Evolutionary conservation across 2,888 invertebrate genomes (phyloP).

Genomic region (Epistrophe grossulariae): DNA sequence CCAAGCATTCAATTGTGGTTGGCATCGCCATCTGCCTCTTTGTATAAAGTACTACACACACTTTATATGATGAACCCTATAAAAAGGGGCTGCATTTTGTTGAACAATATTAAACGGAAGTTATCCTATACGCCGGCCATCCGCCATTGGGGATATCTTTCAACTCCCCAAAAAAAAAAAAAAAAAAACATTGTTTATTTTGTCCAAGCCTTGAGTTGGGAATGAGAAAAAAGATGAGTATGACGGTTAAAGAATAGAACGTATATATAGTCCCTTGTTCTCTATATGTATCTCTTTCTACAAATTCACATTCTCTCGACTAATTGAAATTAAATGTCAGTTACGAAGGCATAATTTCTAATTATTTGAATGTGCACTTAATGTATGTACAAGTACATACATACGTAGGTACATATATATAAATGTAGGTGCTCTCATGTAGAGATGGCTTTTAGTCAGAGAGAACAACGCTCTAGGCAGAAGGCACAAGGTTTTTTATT

Average conservation of each 20-base stretch:
- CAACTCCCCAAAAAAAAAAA: no score
- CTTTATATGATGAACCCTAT: slow-evolving; percentile 12
- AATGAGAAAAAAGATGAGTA: slow-evolving; percentile 6
- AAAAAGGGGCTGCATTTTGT: neutral
- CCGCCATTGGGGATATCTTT: neutral
- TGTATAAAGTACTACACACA: neutral
- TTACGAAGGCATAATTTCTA: slow-evolving; percentile 69
- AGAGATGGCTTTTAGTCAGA: neutral
- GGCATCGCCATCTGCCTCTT: slow-evolving; percentile 35
- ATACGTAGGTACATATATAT: neutral
- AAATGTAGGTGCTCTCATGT: neutral
- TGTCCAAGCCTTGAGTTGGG: no score
- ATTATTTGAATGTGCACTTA: slow-evolving; percentile 43
- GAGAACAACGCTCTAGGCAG: neutral
- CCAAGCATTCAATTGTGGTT: slow-evolving; percentile 68
- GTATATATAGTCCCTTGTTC: no score
- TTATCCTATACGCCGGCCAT: neutral
- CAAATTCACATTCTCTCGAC: slow-evolving; percentile 18
- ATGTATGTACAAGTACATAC: neutral
- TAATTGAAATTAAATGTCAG: slow-evolving; percentile 73
- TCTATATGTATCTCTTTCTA: neutral
- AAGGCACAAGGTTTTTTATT: slow-evolving; percentile 10
- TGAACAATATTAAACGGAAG: slow-evolving; percentile 6
- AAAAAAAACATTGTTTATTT: neutral
- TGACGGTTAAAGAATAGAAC: neutral